A percentile compares a stretch with the other conserved stretches of the same genome.
These are phyloP conservation scores for Lepidochrysops patricia DNA, from an alignment of 2,888 invertebrate species.

Conservation along the genomic window DNA sequence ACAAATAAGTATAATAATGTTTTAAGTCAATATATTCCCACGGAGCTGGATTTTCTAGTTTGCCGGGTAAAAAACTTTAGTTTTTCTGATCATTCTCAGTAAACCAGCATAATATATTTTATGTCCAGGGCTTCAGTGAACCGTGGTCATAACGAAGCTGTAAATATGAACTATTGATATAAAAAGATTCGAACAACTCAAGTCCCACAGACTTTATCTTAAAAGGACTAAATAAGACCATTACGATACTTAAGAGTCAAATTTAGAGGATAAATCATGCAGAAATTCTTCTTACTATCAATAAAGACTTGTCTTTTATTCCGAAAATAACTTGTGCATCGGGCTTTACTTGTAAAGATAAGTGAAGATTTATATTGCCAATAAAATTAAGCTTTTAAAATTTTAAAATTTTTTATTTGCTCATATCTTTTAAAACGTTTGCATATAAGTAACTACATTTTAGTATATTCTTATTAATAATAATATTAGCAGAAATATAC, in stretches of 20 bases:
- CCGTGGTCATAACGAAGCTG: constrained; percentile 16
- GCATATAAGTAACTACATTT: too few relatives aligned
- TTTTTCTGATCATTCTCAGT: constrained; percentile 21
- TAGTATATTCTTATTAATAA: too few relatives aligned
- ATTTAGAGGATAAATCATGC: constrained; percentile 16
- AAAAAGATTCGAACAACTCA: constrained; percentile 21
- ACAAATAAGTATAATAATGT: not conserved
- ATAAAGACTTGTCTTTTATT: constrained; percentile 6
- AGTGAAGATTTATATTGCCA: not conserved
- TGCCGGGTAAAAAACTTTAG: constrained; percentile 20
- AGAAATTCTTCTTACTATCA: not conserved
- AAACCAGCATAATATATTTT: constrained; percentile 7
- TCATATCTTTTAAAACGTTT: not conserved
- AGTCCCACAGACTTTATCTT: constrained; percentile 22
- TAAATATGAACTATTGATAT: constrained; percentile 7
- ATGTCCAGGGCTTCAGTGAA: not conserved
- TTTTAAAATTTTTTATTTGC: not conserved
- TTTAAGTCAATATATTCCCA: constrained; percentile 23
- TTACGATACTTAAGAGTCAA: constrained; percentile 21
- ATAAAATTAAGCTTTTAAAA: constrained; percentile 1
- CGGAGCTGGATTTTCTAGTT: constrained; percentile 25
- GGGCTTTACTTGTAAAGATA: not conserved
- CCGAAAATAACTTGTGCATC: not conserved
- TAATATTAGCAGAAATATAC: too few relatives aligned
- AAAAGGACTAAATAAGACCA: constrained; percentile 21